phyloP scores from a whole-genome alignment of 2,797 vertebrate genomes.

The Pygocentrus nattereri region DNA sequence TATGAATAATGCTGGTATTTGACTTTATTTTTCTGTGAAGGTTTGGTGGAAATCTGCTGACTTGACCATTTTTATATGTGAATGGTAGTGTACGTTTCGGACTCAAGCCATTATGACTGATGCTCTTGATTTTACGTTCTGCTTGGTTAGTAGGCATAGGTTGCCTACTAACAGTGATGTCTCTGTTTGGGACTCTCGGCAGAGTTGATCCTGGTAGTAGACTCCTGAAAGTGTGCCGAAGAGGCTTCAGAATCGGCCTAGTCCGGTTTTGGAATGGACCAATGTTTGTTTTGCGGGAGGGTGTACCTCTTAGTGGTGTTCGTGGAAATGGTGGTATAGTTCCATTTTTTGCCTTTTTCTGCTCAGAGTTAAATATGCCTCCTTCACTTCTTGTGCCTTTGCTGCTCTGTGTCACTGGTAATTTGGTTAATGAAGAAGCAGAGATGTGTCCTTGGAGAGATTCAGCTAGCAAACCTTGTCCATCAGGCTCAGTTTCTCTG shows the following conservation, averaged over 20 bases:
- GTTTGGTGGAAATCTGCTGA: constrained; percentile 8
- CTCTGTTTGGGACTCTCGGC: constrained; percentile 48
- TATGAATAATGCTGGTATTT: constrained; percentile 23
- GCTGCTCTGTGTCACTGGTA: neutral
- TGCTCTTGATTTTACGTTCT: neutral
- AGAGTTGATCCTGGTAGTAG: constrained; percentile 39
- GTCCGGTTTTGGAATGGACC: constrained; percentile 65
- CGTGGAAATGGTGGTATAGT: constrained; percentile 26
- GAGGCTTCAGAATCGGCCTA: constrained; percentile 45
- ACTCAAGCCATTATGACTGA: constrained; percentile 35
- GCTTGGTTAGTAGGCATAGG: constrained; percentile 22
- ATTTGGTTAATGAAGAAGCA: neutral
- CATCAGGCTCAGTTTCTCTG: neutral
- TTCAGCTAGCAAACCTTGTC: neutral
- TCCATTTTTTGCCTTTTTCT: constrained; percentile 32
- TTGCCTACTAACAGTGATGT: constrained; percentile 14
- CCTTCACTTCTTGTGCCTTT: neutral
- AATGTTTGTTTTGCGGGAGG: neutral
- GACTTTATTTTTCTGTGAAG: constrained; percentile 32
- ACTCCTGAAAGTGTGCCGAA: constrained; percentile 54
- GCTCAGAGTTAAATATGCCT: constrained; percentile 12
- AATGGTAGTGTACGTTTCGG: constrained; percentile 38
- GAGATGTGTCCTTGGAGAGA: neutral
- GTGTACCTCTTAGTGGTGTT: constrained; percentile 32
- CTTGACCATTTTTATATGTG: constrained; percentile 28